These are phyloP conservation scores for Crocodylus rhombifer DNA, from an alignment of 2,797 vertebrate species.

Conservation along the genomic window DNA sequence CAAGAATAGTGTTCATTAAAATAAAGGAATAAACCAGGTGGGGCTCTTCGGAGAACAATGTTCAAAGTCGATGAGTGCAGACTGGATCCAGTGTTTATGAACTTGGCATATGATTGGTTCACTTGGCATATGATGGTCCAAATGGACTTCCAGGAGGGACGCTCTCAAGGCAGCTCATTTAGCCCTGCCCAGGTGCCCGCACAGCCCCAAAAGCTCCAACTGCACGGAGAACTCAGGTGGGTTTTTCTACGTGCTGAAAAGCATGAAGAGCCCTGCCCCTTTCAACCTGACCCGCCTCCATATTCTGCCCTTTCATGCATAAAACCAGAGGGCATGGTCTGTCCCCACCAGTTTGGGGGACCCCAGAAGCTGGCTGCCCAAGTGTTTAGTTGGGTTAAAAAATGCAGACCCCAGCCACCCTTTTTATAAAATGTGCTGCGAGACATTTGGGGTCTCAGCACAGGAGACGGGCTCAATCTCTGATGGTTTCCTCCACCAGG, in stretches of 20 bases:
- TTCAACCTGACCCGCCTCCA: not conserved
- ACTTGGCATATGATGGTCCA: not conserved
- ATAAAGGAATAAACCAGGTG: accelerated
- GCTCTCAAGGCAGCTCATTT: no score
- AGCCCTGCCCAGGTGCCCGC: no score
- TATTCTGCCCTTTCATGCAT: not conserved
- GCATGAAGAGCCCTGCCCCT: not conserved
- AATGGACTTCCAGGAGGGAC: not conserved
- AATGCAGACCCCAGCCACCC: not conserved
- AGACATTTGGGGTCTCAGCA: not conserved
- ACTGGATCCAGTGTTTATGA: not conserved
- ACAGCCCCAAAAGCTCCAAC: not conserved
- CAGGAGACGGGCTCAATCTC: not conserved
- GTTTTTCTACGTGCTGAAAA: not conserved
- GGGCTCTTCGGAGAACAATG: not conserved
- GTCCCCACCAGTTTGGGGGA: not conserved
- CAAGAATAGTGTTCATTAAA: not conserved
- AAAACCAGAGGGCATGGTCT: not conserved
- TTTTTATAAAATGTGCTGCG: not conserved
- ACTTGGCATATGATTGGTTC: accelerated
- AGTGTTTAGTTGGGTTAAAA: not conserved
- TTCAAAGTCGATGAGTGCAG: not conserved
- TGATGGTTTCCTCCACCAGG: not conserved
- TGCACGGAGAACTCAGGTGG: not conserved
- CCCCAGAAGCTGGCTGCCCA: not conserved